Evolutionary conservation across 2,888 invertebrate genomes (phyloP), one percentile per base, ranked within the genome.

Genomic region (Ptychoptera contaminata): DNA sequence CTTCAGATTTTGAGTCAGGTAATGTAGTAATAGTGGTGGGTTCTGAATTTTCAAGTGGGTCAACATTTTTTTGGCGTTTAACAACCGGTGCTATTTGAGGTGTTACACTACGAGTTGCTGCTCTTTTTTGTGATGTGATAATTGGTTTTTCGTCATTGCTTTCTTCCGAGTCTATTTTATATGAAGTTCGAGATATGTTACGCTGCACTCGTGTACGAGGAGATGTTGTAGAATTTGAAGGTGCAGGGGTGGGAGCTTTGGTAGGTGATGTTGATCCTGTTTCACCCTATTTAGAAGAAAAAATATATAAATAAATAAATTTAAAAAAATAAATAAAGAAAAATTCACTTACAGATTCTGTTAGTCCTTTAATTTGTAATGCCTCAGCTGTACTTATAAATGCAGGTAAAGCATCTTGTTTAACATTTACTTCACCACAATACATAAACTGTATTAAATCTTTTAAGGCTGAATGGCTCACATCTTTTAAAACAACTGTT

Each of bases 381-480:
- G 77, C 76, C 69, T 78, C 77, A 61, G 77, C 77, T 59, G 78
- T 78, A 68, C 77, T 77, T 61, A 78, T 76, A 68, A 78, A 77
- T 55, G 76, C 74, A 56, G 77, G 76, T 65, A 78, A 71, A 50
- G 78, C 78, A 65, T 78, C 77, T 67, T 78, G 77, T 63, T 76
- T 76, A 57, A 78, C 77, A 70, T 78, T 77, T 57, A 77, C 77
- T 67, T 78, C 77, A 51, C 77, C 77, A 64, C 77, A 76, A 58
- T 78, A 78, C 77, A 78, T 78, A 67, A 78, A 78, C 61, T 77
- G 77, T 66, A 78, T 71, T 61, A 78, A 70, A 67, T 77, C 77
- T 66, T 76, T 73, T 58, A 78, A 67, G 56, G 77, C 77, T 54
- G 76, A 72, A 65, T 77, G 76, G 67, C 76, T 75, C 54, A 78